Evolutionary conservation across 1,140 invertebrate genomes (phyloP), one percentile per base, ranked within the genome.

Genomic region (Stegodyphus dumicola): DNA sequence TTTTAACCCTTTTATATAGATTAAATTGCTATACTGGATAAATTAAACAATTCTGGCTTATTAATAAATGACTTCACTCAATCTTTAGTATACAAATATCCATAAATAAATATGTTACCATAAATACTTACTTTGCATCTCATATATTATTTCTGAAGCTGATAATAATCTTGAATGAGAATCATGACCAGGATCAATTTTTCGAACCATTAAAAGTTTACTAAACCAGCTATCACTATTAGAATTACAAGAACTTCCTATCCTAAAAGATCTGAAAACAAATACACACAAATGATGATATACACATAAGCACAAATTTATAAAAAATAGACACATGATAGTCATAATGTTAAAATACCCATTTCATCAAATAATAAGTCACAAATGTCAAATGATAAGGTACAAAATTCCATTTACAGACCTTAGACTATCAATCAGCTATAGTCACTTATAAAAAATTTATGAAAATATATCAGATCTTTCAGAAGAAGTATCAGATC

Each of bases 111-210:
- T 60, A 15, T 5, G 15, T 60, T 60, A 60, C 9, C 5, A 10
- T 60, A 60, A 9, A 48, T 15, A 78, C 76, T 78, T 89, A 92
- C 92, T 98, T 90, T 98, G 96, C 53, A 99, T 91, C 87, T 97
- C 96, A 91, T 97, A 99, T 88, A 99, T 95, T 52, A 96, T 93
- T 91, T 98, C 96, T 7, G 88, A 85, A 90, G 97, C 95, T 88
- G 96, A 97, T 53, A 99, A 92, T 93, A 98, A 96, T 81, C 95
- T 93, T 88, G 97, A 98, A 91, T 99, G 97, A 6, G 97, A 96
- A 90, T 98, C 96, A 90, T 97, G 98, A 0, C 95, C 97, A 6
- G 97, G 96, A 90, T 98, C 96, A 90, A 98, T 97, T 91, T 94
- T 96, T 87, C 96, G 92, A 51, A 97, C 96, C 84, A 88, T 86